Evolutionary conservation across 2,888 invertebrate species (phyloP), one percentile per base, ranked within the genome.

Genomic region (Ctenicera cuprea): DNA sequence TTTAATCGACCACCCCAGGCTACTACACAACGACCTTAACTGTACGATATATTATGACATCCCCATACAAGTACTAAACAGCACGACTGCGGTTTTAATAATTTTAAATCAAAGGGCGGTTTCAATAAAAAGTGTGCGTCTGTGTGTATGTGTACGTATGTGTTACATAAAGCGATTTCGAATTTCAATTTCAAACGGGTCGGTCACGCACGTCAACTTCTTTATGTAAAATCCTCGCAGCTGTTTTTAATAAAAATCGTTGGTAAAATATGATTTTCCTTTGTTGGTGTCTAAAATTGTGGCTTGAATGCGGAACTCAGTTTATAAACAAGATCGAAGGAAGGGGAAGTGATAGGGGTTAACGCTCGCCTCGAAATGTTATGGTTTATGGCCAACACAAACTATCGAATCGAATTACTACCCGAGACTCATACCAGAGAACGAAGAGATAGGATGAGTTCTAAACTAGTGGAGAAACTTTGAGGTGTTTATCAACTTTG

Each of bases 1-100:
- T 63, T 59, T 63, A 33, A 70, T 70, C 63, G 18, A 50, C 48
- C 26, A 30, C 50, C n/a, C 33, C 30, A 9, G 62, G 50, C 26
- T 11, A 61, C 45, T 7, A n/a, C 18, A 52, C 18, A 5, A 22
- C 20, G 12, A 14, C 30, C 30, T 52, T 50, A 50, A 52, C 37
- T 12, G 14, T n/a, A n/a, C n/a, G 12, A 37, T 65, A 30, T 65
- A 14, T 43, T 26, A 48, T 16, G 48, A 16, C 30, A 4, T 16
- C 14, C 26, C 26, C n/a, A 54, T 33, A n/a, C 54, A 54, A 54
- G 26, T n/a, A 54, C 48, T 48, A 48, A 16, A 4, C 54, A 54
- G 54, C 54, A 33, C 54, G 5, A 1, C 54, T 11, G 12, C 54
- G 20, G 12, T 54, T 54, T 54, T 54, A 54, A 54, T 54, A 26